Percentiles rank a stretch among this genome's conserved stretches.
These are phyloP conservation scores for Brachionus paranguensis DNA, from an alignment of 1,140 invertebrate genomes.

Conservation along the genomic window DNA sequence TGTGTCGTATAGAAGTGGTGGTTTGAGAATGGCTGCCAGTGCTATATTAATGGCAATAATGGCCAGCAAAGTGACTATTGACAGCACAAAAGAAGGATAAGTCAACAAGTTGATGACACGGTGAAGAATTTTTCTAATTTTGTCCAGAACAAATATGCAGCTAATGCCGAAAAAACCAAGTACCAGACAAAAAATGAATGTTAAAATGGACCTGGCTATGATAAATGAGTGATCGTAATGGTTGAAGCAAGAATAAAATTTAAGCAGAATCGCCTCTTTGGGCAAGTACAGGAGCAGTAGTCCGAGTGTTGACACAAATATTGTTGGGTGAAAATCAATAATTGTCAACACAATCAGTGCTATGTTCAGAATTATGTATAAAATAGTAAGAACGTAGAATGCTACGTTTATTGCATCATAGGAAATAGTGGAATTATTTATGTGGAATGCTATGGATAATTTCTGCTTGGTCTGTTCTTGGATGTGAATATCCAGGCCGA, in stretches of 20 bases:
- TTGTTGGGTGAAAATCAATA: neutral
- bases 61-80: neutral
- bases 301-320: neutral
- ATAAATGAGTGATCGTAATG: neutral
- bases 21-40: neutral
- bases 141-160: neutral
- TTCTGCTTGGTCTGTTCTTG: neutral
- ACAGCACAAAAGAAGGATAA: neutral
- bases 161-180: neutral
- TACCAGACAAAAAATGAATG: slow-evolving; percentile 1
- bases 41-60: neutral
- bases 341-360: neutral
- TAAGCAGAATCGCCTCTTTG: neutral
- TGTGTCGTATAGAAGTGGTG: neutral
- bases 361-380: neutral
- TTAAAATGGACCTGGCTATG: neutral
- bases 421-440: slow-evolving; percentile 3
- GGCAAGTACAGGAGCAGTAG: neutral
- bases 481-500: neutral
- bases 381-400: neutral
- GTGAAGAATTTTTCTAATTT: neutral
- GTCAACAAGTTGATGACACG: neutral
- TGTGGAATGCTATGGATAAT: neutral
- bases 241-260: slow-evolving; percentile 17
- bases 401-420: slow-evolving; percentile 8